Conservation (phyloP, 2,113 vertebrate species). For the Centropus bengalensis region DNA sequence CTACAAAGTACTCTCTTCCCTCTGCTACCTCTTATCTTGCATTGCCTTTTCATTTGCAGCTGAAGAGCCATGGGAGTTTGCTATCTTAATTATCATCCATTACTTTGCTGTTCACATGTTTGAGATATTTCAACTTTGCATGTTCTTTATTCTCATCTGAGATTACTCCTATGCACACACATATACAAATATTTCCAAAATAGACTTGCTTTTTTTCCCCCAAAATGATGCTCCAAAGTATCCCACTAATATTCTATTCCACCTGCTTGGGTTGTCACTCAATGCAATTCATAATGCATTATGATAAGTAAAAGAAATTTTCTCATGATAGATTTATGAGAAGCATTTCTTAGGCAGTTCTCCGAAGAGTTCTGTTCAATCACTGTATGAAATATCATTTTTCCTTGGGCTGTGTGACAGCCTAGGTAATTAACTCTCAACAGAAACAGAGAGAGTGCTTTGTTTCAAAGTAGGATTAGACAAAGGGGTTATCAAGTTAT, state of each 20-base stretch:
- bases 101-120: background rate
- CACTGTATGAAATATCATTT: background rate
- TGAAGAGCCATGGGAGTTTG: background rate
- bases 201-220: background rate
- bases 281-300: constrained; percentile 49
- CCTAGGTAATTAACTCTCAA: constrained; percentile 61
- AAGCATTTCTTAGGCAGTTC: constrained; percentile 47
- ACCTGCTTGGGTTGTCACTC: constrained; percentile 35
- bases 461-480: constrained; percentile 40
- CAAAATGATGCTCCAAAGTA: background rate
- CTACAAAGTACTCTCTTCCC: background rate
- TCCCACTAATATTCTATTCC: background rate
- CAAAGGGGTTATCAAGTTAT: constrained; percentile 56
- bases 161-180: background rate
- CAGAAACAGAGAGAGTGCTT: constrained; percentile 54
- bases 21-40: background rate
- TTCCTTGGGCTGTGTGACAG: constrained; percentile 56
- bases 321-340: constrained; percentile 55
- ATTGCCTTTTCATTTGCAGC: background rate
- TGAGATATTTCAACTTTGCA: background rate
- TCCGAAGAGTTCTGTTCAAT: constrained; percentile 44
- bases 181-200: constrained; percentile 15
- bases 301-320: constrained; percentile 46
- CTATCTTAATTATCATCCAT: background rate
- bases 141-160: background rate